Conservation (phyloP, 35 echinoderm and acorn worm genomes). For the Patiria miniata region DNA sequence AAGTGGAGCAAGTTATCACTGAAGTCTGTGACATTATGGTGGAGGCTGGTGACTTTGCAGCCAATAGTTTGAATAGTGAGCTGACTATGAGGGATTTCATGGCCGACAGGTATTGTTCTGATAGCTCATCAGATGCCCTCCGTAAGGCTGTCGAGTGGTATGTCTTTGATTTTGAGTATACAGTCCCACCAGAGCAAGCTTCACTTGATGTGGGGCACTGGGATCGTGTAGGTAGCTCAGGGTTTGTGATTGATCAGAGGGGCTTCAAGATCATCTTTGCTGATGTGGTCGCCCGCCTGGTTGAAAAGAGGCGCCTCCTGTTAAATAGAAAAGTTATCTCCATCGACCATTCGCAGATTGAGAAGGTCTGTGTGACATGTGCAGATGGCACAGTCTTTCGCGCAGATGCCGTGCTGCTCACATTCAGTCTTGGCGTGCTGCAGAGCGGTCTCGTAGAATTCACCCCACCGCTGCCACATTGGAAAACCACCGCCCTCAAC, state of each 20-base stretch:
- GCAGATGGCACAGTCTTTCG: slow-evolving; percentile 40
- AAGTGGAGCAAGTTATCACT: neutral
- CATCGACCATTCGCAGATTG: slow-evolving; percentile 25
- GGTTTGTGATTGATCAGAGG: slow-evolving; percentile 29
- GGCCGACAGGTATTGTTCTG: neutral
- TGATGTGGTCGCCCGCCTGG: slow-evolving; percentile 9
- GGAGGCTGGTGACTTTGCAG: neutral
- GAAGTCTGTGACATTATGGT: neutral
- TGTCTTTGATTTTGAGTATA: slow-evolving; percentile 19
- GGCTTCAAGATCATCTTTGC: slow-evolving; percentile 36
- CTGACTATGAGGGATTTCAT: neutral
- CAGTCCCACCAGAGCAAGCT: slow-evolving; percentile 24
- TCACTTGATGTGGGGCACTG: neutral
- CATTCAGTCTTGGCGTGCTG: slow-evolving; percentile 56
- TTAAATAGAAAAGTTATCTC: slow-evolving; percentile 33
- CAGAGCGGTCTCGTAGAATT: slow-evolving; percentile 33
- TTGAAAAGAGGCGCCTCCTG: slow-evolving; percentile 3
- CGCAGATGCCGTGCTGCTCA: slow-evolving; percentile 36
- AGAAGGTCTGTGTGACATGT: slow-evolving; percentile 29
- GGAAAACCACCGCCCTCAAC: slow-evolving; percentile 43
- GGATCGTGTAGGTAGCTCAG: neutral
- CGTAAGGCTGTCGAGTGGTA: slow-evolving; percentile 46
- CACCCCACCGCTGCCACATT: slow-evolving; percentile 37
- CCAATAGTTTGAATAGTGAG: neutral
- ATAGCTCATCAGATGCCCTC: neutral